Conservation (phyloP, 2,888 invertebrate species). For the Drosophila ustulata region DNA sequence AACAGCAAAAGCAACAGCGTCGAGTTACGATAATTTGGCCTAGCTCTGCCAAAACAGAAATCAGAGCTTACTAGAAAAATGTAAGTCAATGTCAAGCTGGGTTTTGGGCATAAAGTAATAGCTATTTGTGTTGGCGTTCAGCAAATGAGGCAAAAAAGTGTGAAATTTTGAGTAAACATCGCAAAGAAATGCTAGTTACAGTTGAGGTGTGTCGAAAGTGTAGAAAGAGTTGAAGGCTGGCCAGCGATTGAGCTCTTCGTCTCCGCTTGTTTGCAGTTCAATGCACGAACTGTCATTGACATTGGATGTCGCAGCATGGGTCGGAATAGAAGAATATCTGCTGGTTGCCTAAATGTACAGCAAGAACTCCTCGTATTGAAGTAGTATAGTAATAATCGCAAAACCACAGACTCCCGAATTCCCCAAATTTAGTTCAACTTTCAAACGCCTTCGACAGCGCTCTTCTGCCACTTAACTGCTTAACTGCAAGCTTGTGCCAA, state of each 20-base stretch:
- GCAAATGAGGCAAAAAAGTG: slow-evolving; percentile 46
- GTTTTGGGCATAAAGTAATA: slow-evolving; percentile 37
- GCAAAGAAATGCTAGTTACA: slow-evolving; percentile 54
- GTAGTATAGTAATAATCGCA: no score
- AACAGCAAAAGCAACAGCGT: neutral
- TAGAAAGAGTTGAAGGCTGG: slow-evolving; percentile 42
- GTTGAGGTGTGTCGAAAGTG: slow-evolving; percentile 57
- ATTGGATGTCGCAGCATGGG: slow-evolving; percentile 24
- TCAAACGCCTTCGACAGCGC: slow-evolving; percentile 47
- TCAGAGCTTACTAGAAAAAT: slow-evolving; percentile 41
- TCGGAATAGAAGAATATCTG: neutral
- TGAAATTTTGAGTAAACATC: slow-evolving; percentile 50
- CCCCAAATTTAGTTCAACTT: slow-evolving; percentile 53
- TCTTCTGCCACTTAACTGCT: slow-evolving; percentile 52
- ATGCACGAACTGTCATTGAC: slow-evolving; percentile 54
- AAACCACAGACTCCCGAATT: neutral
- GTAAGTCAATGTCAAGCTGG: slow-evolving; percentile 70
- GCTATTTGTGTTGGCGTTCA: slow-evolving; percentile 41
- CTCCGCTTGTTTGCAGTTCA: slow-evolving; percentile 47
- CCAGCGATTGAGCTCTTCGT: neutral
- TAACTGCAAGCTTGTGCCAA: slow-evolving; percentile 29
- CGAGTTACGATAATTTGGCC: slow-evolving; percentile 24
- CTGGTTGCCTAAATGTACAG: neutral
- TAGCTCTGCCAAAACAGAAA: slow-evolving; percentile 2
- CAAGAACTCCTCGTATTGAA: no score